phyloP scores from a whole-genome alignment of 2,113 vertebrate genomes.

The Urocitellus parryii region DNA sequence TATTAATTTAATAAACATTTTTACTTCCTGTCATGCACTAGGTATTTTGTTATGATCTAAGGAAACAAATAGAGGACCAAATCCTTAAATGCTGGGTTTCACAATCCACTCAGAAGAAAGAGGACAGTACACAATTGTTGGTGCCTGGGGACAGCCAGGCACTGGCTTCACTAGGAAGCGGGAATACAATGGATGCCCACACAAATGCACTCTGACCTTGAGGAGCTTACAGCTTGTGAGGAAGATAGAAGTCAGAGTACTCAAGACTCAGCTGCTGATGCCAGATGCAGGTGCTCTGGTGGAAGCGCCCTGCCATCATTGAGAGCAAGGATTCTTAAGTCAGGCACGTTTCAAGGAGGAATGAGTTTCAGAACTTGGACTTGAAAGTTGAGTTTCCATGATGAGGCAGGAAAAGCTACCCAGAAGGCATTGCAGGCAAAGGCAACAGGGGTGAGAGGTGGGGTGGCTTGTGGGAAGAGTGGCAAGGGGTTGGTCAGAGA shows the following conservation, averaged over 20 bases:
- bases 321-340: not conserved
- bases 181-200: not conserved
- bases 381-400: not conserved
- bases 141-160: not conserved
- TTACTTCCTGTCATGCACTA: not conserved
- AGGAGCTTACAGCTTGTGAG: not conserved
- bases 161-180: not conserved
- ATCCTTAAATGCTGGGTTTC: not conserved
- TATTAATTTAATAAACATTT: not conserved
- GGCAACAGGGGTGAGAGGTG: not conserved
- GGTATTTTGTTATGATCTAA: not conserved
- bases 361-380: not conserved
- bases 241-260: not conserved
- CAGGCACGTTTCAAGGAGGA: not conserved
- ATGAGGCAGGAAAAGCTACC: not conserved
- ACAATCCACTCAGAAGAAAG: not conserved
- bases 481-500: not conserved
- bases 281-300: not conserved
- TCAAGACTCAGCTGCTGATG: not conserved
- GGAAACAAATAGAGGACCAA: not conserved
- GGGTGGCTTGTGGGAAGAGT: not conserved
- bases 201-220: not conserved
- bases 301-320: no score
- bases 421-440: not conserved
- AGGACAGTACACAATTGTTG: not conserved